Evolutionary conservation across 2,888 invertebrate species (phyloP), one percentile per base, ranked within the genome.

Genomic region (Rugalucina vietnamica): DNA sequence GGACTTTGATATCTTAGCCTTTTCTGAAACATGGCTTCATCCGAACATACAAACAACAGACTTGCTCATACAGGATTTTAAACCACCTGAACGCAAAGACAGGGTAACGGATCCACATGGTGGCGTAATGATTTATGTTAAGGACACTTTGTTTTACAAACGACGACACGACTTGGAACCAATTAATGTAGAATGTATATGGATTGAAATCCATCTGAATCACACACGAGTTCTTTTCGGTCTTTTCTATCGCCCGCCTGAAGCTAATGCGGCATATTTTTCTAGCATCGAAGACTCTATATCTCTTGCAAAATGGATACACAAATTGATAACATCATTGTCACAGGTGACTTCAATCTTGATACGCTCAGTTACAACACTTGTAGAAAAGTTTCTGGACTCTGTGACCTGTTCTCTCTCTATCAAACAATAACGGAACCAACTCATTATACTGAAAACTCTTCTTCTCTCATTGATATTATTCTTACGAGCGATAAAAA

Each of bases 101-200:
- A 21, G 76, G 21, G 0, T 14, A n/a, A 34, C 29, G 1, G 65
- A 76, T 24, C 57, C 65, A 32, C 79, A 79, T 24, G 79, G 73
- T 29, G 79, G 79, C 29, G 79, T 79, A 29, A 27, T 73, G 18
- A 24, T 79, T 29, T 73, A 79, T 73, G 72, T 79, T n/a, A 72
- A 57, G 60, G 39, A 79, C 39, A 72, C 29, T 24, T 18, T 60
- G 24, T 29, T 27, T 21, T 57, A 72, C 24, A 57, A 73, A 37
- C 37, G 79, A 18, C 21, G 79, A 18, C 21, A n/a, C 32, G 79
- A 79, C 36, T 39, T 72, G 0, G 72, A 79, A 73, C 21, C 36
- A 21, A n/a, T 5, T 14, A 12, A 21, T 3, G 37, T 60, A 36
- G 73, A 79, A 73, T 79, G 73, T 29, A 79, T 79, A n/a, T 79